Evolutionary conservation across 1,140 invertebrate species (phyloP).

Genomic region (Drosophila asahinai): DNA sequence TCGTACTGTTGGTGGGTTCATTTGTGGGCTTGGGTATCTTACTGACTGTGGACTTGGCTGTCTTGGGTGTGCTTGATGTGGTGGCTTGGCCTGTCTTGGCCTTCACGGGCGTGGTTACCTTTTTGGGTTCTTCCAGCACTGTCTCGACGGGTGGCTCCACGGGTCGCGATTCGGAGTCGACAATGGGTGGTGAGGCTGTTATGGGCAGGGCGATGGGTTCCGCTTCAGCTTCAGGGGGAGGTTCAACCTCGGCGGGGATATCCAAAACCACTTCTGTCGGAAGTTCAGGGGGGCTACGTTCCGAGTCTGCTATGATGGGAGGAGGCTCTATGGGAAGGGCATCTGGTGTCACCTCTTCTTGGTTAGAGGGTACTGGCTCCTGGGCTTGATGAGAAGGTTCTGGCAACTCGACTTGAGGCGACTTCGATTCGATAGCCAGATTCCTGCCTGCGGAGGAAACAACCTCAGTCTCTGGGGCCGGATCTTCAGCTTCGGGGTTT

Average conservation of each 20-base stretch:
- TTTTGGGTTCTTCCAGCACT: conserved; percentile 69
- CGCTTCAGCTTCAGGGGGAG: neutral
- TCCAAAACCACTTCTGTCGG: conserved; percentile 3
- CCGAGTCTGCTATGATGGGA: conserved; percentile 59
- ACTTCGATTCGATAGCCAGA: neutral
- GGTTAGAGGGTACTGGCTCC: neutral
- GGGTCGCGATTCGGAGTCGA: conserved; percentile 85
- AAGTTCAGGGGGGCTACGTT: conserved; percentile 79
- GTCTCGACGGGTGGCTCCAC: conserved; percentile 83
- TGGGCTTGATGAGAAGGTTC: neutral
- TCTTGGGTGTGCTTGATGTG: conserved; percentile 33
- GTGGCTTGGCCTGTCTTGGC: conserved; percentile 22
- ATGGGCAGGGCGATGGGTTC: conserved; percentile 49
- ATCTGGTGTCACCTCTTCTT: neutral
- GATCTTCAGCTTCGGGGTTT: conserved; percentile 43
- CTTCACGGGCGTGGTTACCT: conserved; percentile 55
- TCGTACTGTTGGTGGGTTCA: conserved; percentile 42
- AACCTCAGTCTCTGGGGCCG: conserved; percentile 39
- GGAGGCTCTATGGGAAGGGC: neutral
- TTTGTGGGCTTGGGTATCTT: conserved; percentile 83
- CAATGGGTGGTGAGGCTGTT: conserved; percentile 53
- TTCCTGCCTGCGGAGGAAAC: conserved; percentile 52
- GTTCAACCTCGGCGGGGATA: neutral
- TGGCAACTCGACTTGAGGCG: neutral
- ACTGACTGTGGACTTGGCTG: conserved; percentile 56